Evolutionary conservation across 2,888 invertebrate species (phyloP).

Genomic region (Digitonthophagus gazella): DNA sequence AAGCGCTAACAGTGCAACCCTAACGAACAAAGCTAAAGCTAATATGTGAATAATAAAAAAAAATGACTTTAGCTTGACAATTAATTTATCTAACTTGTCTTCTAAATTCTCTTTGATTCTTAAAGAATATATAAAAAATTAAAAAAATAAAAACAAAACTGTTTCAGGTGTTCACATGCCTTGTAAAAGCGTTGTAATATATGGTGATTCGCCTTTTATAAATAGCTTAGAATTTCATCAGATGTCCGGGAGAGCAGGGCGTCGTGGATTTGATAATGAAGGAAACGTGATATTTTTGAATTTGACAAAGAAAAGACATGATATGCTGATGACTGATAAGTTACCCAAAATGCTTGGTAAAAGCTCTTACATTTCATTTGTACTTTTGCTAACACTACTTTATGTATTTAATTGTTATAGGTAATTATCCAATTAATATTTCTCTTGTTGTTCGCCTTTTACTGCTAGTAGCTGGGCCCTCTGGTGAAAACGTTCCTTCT

Average conservation of each 20-base stretch:
- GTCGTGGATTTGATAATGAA: slow-evolving; percentile 31
- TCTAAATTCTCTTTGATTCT: too few species aligned
- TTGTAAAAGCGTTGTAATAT: slow-evolving; percentile 35
- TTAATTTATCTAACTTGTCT: too few species aligned
- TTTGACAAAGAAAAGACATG: slow-evolving; percentile 28
- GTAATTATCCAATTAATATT: slow-evolving; percentile 24
- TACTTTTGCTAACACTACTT: not conserved
- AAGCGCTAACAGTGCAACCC: too few species aligned
- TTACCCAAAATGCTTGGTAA: slow-evolving; percentile 28
- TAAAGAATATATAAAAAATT: too few species aligned
- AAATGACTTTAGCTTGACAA: too few species aligned
- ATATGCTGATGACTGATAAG: slow-evolving; percentile 29
- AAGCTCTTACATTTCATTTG: not conserved
- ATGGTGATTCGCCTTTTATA: slow-evolving; percentile 33
- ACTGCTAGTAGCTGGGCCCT: slow-evolving; percentile 24
- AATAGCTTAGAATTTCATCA: slow-evolving; percentile 36
- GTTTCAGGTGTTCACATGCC: slow-evolving; percentile 37
- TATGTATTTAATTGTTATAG: too few species aligned
- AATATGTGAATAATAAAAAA: too few species aligned
- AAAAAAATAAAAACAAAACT: too few species aligned
- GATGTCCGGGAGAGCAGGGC: slow-evolving; percentile 33
- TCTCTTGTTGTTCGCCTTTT: slow-evolving; percentile 20
- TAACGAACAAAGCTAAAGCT: too few species aligned
- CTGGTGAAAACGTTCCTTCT: slow-evolving; percentile 23
- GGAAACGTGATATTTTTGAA: slow-evolving; percentile 32